Percentiles rank a stretch among this genome's conserved stretches.
Evolutionary conservation across 2,113 vertebrate genomes (phyloP).

Genomic region (Ploceus nigricollis): DNA sequence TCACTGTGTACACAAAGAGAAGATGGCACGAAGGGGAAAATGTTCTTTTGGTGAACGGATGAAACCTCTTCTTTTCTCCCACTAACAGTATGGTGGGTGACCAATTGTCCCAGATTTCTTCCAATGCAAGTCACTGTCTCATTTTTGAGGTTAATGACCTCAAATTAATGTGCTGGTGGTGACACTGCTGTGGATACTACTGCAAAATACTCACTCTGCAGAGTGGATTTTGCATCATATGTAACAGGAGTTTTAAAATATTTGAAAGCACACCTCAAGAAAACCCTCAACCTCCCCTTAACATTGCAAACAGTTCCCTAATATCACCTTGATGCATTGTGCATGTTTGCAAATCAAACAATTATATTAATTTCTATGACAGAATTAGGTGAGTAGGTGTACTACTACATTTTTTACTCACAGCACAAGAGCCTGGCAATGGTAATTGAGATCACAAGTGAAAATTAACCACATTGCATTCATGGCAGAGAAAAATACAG

Average conservation of each 20-base stretch:
- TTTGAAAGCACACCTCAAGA: neutral
- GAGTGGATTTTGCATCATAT: neutral
- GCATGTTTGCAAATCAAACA: neutral
- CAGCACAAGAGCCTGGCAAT: neutral
- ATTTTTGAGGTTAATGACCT: neutral
- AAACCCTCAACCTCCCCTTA: neutral
- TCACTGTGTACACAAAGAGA: neutral
- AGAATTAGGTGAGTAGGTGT: neutral
- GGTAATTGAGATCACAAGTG: neutral
- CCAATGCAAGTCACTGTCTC: neutral
- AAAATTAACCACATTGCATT: neutral
- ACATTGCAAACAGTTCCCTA: neutral
- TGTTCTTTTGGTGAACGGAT: neutral
- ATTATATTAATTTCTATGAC: neutral
- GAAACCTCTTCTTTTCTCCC: neutral
- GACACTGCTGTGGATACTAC: neutral
- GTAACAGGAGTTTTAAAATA: neutral
- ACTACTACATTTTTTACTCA: neutral
- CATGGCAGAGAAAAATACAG: neutral
- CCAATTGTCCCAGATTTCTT: neutral
- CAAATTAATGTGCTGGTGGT: too few relatives aligned
- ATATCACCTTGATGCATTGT: neutral
- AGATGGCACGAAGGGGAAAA: neutral
- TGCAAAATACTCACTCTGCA: neutral
- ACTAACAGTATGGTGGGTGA: fast-evolving